Percentiles rank a stretch among this genome's conserved stretches.
Conservation (phyloP, 23 tunicate species). For the Aplidium turbinatum region DNA sequence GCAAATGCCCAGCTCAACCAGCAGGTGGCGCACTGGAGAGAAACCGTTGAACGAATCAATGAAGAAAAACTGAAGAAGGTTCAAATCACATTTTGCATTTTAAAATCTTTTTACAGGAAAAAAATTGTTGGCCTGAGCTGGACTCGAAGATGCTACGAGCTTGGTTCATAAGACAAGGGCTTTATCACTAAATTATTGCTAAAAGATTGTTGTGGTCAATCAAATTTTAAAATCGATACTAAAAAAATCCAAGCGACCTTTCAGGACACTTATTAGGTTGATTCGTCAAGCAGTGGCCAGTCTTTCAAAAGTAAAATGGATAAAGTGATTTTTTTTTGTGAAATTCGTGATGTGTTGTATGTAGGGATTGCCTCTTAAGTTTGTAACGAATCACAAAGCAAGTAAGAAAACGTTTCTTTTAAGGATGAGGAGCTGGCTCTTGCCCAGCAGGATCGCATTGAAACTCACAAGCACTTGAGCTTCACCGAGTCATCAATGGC, state of each 20-base stretch:
- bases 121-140: no score
- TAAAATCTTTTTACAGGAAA: not conserved
- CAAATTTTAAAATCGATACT: no score
- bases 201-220: no score
- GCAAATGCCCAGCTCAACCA: conserved; percentile 56
- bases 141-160: not conserved
- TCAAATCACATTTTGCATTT: not conserved
- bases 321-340: conserved; percentile 4
- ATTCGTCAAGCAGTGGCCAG: no score
- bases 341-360: no score
- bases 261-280: no score
- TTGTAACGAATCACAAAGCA: no score
- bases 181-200: not conserved
- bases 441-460: conserved; percentile 90
- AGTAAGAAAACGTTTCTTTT: no score
- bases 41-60: conserved; percentile 56
- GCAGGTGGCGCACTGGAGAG: conserved; percentile 60
- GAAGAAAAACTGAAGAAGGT: conserved; percentile 66
- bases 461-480: conserved; percentile 66
- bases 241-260: no score
- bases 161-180: not conserved
- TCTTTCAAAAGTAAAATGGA: no score
- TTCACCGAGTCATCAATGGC: conserved; percentile 75
- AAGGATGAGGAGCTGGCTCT: conserved; percentile 79
- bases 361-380: no score